Evolutionary conservation across 2,888 invertebrate species (phyloP).

Genomic region (Sylvicola cinctus): DNA sequence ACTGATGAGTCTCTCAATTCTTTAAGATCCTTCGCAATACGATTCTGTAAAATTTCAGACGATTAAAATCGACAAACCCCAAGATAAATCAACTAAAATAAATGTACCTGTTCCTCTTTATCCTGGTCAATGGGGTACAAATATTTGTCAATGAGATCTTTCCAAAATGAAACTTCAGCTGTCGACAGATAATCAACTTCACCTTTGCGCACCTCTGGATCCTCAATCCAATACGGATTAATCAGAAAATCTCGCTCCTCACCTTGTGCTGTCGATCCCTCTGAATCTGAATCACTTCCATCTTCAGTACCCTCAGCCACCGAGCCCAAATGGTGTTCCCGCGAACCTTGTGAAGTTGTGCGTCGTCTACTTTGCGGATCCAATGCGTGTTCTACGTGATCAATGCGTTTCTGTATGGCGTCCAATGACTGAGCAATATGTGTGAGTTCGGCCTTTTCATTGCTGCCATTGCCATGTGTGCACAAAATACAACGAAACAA

Average conservation of each 20-base stretch:
- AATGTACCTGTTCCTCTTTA: conserved; percentile 81
- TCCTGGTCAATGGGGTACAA: conserved; percentile 85
- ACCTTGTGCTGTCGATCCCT: not conserved
- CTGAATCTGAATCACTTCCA: conserved; percentile 17
- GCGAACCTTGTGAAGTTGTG: conserved; percentile 48
- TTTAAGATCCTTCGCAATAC: conserved; percentile 77
- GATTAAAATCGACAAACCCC: too few species aligned
- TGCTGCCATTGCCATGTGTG: conserved; percentile 71
- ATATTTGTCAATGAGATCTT: conserved; percentile 83
- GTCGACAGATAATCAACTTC: conserved; percentile 73
- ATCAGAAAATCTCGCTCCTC: conserved; percentile 60
- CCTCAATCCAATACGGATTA: conserved; percentile 90
- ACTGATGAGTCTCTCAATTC: conserved; percentile 88
- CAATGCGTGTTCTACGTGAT: conserved; percentile 59
- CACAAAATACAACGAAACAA: conserved; percentile 78
- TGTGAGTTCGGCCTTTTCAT: conserved; percentile 67
- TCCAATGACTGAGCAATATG: conserved; percentile 71
- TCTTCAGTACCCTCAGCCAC: conserved; percentile 39
- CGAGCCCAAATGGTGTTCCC: conserved; percentile 40
- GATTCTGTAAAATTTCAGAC: conserved; percentile 63
- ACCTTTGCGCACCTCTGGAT: conserved; percentile 70
- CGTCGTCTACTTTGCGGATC: conserved; percentile 52
- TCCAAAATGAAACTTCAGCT: conserved; percentile 82
- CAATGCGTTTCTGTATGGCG: conserved; percentile 54
- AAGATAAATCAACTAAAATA: too few species aligned